Conservation (phyloP, 1,140 invertebrate genomes). For the Procambarus virginalis region DNA sequence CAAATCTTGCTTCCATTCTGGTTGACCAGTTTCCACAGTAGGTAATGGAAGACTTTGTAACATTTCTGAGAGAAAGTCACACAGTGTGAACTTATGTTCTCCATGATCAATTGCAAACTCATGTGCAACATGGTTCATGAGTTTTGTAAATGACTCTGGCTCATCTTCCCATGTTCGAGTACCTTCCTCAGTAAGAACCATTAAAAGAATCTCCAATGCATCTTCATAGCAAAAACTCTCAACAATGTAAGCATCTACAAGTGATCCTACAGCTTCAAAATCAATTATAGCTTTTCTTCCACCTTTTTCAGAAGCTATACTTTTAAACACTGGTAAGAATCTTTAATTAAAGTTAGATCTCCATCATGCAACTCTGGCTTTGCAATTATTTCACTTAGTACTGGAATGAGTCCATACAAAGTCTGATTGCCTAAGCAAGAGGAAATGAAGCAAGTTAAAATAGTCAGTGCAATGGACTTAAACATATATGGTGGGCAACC, state of each 20-base stretch:
- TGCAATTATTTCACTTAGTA: constrained; percentile 56
- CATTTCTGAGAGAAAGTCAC: constrained; percentile 83
- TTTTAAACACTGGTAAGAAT: constrained; percentile 88
- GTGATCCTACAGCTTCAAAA: constrained; percentile 60
- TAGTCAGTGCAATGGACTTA: constrained; percentile 90
- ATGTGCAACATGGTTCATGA: constrained; percentile 88
- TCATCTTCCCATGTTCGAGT: constrained; percentile 76
- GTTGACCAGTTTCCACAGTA: constrained; percentile 17
- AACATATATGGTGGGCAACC: constrained; percentile 90
- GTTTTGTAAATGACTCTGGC: constrained; percentile 84
- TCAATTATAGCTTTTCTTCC: constrained; percentile 70
- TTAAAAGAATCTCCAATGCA: constrained; percentile 51
- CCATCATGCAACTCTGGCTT: constrained; percentile 79
- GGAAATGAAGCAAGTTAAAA: constrained; percentile 83
- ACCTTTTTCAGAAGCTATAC: constrained; percentile 70
- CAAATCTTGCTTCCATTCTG: constrained; percentile 75
- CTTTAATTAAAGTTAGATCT: constrained; percentile 89
- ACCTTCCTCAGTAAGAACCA: constrained; percentile 65
- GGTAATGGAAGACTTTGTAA: constrained; percentile 79
- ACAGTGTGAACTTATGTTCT: constrained; percentile 90
- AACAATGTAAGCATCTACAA: constrained; percentile 61
- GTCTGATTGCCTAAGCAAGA: constrained; percentile 59
- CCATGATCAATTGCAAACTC: constrained; percentile 91
- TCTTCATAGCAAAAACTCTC: constrained; percentile 61
- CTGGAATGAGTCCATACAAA: constrained; percentile 58